Base-by-base conservation (phyloP, 2,888 invertebrate genomes). In the Nineta flava region DNA sequence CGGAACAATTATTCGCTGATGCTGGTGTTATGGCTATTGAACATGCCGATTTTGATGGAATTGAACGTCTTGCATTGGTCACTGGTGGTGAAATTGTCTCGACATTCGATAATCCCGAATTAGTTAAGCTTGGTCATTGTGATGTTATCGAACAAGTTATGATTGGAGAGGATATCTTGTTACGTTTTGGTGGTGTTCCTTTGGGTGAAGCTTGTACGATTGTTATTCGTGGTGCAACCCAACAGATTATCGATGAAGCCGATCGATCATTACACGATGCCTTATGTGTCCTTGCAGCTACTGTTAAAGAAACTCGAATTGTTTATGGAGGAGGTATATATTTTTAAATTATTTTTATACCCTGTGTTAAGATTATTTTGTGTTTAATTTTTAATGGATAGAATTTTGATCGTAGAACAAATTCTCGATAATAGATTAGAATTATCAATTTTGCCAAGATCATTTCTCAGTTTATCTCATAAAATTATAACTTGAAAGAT, bases 1-100 rank as follows among this genome's bases (percentile, higher is more conserved):
- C 99, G 0, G 99, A 99, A 67, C 99, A 99, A 69, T 70, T 99
- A 58, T 99, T 99, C 67, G 94, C 97, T 38, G 99, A 99, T 71
- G 91, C 93, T 43, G 88, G 91, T 46, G 81, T 97, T 9, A 99
- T 99, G 97, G 96, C 99, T 1, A 99, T 99, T 58, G 99, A 99
- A 64, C 99, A 99, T 66, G 99, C 99, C 3, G 99, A 99, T 67
- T 99, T 99, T 65, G 97, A 99, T 66, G 99, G 99, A 48, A 95
- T 99, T 60, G 97, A 99, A 67, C 78, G 97, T 53, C 72, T 99
- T 51, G 96, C 97, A 21, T 76, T 97, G 19, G 99, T 99, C 12
- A 93, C 96, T 54, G 97, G 94, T 49, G 97, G 94, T 52, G 99
- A 99, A 71, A 99, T 99, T 59, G 93, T 88, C 1, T 99, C 97